Conservation (phyloP, 35 echinoderm and acorn worm species). For the Lytechinus pictus region DNA sequence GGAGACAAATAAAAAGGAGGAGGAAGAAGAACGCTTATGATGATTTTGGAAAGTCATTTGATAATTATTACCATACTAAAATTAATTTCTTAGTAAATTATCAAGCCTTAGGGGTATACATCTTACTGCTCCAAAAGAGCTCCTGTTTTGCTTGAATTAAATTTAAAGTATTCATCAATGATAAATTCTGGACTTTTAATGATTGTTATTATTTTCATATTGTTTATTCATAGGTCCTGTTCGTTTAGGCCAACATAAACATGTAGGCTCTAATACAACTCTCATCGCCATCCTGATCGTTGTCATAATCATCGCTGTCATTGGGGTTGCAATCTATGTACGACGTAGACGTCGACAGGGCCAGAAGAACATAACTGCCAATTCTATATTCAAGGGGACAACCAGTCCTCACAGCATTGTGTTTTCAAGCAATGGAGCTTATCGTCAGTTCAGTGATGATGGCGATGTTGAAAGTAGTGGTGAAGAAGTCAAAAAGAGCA, state of each 20-base stretch:
- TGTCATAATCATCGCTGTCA: slow-evolving; percentile 53
- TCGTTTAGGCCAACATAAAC: slow-evolving; percentile 31
- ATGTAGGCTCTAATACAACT: slow-evolving; percentile 12
- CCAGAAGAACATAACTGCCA: slow-evolving; percentile 6
- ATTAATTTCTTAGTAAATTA: too few relatives aligned
- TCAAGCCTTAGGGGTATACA: too few relatives aligned
- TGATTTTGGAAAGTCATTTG: too few relatives aligned
- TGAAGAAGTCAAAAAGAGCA: slow-evolving; percentile 24
- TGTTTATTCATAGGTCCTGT: slow-evolving; percentile 29
- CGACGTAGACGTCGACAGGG: background rate
- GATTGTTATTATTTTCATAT: background rate
- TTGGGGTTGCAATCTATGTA: slow-evolving; percentile 17
- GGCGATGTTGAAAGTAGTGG: background rate
- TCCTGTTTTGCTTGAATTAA: too few relatives aligned
- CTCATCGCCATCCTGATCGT: slow-evolving; percentile 58
- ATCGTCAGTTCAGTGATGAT: background rate
- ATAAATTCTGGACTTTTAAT: background rate
- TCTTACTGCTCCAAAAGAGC: too few relatives aligned
- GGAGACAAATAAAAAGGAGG: too few relatives aligned
- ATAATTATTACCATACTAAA: too few relatives aligned
- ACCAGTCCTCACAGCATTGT: background rate
- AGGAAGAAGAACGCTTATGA: too few relatives aligned
- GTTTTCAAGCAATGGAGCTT: background rate
- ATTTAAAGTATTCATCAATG: too few relatives aligned
- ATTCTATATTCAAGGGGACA: slow-evolving; percentile 26